Evolutionary conservation across 1,140 invertebrate genomes (phyloP), one percentile per base, ranked within the genome.

Genomic region (Ostrea edulis): DNA sequence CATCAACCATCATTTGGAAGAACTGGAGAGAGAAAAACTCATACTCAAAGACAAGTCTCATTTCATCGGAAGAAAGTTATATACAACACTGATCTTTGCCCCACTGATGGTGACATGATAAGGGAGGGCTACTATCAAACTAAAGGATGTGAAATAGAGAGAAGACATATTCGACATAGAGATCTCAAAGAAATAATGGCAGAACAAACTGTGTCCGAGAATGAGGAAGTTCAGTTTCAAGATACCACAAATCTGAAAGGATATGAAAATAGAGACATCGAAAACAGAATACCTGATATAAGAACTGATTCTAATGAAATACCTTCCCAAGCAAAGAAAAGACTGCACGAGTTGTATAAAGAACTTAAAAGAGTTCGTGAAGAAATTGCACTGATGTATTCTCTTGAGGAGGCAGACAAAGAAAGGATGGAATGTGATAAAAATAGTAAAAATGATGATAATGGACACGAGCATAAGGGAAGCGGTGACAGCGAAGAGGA

Each of bases 301-400:
- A 77, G 35, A 77, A 77, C 4, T 0, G 14, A 77, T 35, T 77
- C 68, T 11, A 25, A 9, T 14, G 29, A 29, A 3, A 77, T 77
- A 77, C 12, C 68, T 8, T 2, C 68, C 8, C 25, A 77, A 25
- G 35, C 8, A 11, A 77, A 77, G 68, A 77, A 77, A 77, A 77
- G 25, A 14, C 29, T 77, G 29, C 29, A 25, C 68, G 68, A 77
- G 12, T 25, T 77, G 25, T 77, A 35, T 11, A 25, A 77, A 29
- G 68, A 77, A 35, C 68, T 77, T 9, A 77, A 77, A 29, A 29
- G 68, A 77, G 68, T 77, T 29, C 68, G 68, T 12, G 68, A 77
- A 29, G 68, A 22, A 12, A 77, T 77, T 12, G 68, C 68, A 29
- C 25, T 29, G 2, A 77, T 77, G 68, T 77, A 77, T 77, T 77